Evolutionary conservation across 2,113 vertebrate species (phyloP).

Genomic region (Misgurnus mizolepis): DNA sequence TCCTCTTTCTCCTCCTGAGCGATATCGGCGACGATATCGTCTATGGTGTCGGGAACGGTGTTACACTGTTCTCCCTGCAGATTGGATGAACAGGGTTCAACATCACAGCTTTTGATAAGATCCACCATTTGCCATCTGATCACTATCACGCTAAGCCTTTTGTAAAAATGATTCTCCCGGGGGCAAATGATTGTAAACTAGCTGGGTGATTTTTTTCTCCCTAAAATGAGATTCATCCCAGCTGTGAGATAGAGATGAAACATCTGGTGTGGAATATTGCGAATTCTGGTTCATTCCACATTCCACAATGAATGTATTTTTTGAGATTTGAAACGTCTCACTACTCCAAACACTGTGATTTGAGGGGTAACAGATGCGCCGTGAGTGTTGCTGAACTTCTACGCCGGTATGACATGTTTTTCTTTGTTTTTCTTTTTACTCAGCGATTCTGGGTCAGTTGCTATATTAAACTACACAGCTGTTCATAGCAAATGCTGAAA

Average conservation of each 20-base stretch:
- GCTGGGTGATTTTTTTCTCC: conserved; percentile 20
- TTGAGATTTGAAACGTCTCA: background rate
- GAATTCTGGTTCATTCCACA: conserved; percentile 2
- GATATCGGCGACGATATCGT: conserved; percentile 93
- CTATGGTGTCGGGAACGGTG: conserved; percentile 89
- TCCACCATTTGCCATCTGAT: conserved; percentile 38
- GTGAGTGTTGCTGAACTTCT: background rate
- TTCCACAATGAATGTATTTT: background rate
- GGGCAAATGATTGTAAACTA: conserved; percentile 40
- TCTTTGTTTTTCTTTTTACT: conserved; percentile 36
- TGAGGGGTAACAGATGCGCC: conserved; percentile 22
- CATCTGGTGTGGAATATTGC: conserved; percentile 45
- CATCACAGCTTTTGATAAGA: conserved; percentile 36
- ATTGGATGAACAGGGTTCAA: conserved; percentile 54
- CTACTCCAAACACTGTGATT: background rate
- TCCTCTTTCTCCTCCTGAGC: conserved; percentile 89
- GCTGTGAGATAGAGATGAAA: conserved; percentile 41
- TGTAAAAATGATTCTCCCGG: conserved; percentile 6
- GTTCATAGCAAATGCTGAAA: conserved; percentile 9
- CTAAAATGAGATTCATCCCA: conserved; percentile 27
- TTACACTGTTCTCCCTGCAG: conserved; percentile 95
- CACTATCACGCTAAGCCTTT: conserved; percentile 28
- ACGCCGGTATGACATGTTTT: conserved; percentile 20
- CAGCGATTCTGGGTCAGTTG: conserved; percentile 14
- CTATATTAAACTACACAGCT: conserved; percentile 38